Percentiles rank a stretch among this genome's conserved stretches.
Conservation (phyloP, 2,797 vertebrate genomes). For the Avahi laniger region DNA sequence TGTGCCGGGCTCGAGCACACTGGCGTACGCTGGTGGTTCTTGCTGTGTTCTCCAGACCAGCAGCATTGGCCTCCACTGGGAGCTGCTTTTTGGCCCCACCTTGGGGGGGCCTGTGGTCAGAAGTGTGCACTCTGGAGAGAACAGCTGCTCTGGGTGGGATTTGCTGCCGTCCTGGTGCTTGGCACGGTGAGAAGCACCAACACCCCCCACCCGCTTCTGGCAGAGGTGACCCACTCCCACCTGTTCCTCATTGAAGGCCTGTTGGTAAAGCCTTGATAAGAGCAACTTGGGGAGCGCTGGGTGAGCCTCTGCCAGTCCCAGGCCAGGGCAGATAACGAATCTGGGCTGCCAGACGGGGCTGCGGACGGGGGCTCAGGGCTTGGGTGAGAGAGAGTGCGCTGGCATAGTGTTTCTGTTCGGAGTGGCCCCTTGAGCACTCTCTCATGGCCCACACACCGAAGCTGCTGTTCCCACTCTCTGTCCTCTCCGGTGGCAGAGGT, state of each 20-base stretch:
- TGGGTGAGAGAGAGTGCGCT: too few species aligned
- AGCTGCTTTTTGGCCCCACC: not conserved
- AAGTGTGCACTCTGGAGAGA: not conserved
- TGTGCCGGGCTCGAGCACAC: not conserved
- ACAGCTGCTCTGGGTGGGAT: not conserved
- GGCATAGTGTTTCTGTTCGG: too few species aligned
- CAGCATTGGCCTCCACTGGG: not conserved
- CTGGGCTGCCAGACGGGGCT: too few species aligned
- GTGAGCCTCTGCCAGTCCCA: not conserved
- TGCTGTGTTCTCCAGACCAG: not conserved
- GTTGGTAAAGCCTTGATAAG: not conserved
- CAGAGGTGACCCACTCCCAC: not conserved
- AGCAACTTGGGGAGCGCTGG: not conserved
- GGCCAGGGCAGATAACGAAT: too few species aligned
- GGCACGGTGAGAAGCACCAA: too few species aligned
- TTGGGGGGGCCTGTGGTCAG: not conserved
- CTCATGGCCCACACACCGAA: too few species aligned
- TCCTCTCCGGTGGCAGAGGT: too few species aligned
- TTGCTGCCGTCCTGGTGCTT: not conserved
- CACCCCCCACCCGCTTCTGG: accelerated
- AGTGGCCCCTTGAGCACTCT: too few species aligned
- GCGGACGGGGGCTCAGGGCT: too few species aligned
- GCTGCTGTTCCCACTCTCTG: too few species aligned
- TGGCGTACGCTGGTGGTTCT: not conserved
- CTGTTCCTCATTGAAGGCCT: not conserved